Base-by-base conservation (phyloP, 2,888 invertebrate species). In the Bellardia bayeri region DNA sequence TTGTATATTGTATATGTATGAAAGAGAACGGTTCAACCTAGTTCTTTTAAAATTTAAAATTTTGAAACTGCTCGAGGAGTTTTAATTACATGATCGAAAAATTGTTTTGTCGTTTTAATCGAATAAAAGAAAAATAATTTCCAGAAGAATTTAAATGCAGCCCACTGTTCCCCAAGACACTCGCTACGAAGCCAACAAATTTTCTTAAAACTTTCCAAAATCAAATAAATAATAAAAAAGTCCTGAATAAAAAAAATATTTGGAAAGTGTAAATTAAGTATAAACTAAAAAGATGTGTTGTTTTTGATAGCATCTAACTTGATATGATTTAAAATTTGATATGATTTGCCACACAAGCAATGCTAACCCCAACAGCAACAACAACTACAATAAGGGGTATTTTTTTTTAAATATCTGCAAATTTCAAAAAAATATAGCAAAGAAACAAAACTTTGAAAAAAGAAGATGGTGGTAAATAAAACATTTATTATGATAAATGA, bases 401-500 rank as follows among this genome's bases (percentile, higher is more conserved):
- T 33, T 14, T 23, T 33, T 64, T 42, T 33, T 33, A 9, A 23
- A 51, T 37, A 37, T 61, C 7, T 37, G 61, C 61, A 61, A 61
- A 61, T 33, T 61, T 37, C 45, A 45, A 40, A 42, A 76, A 71
- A 69, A 51, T 13, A 14, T 40, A n/a, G 54, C 14, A 30, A 54
- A 64, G 49, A 37, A 61, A 42, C 45, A 66, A 72, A 75, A 63
- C 76, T 78, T 51, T 71, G 86, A 85, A 82, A 85, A 74, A 78
- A 81, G 56, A 56, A 54, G 13, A 45, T 72, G 75, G 56, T 76
- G 72, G 30, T 61, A 71, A 80, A 80, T 37, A 74, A 81, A 82
- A 82, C 58, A 83, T 85, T 85, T 76, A 68, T 64, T 86, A 85
- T 80, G 71, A 86, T 85, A 89, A 45, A 88, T 89, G 86, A 23